Evolutionary conservation across 2,113 vertebrate species (phyloP).

Genomic region (Cettia cetti): DNA sequence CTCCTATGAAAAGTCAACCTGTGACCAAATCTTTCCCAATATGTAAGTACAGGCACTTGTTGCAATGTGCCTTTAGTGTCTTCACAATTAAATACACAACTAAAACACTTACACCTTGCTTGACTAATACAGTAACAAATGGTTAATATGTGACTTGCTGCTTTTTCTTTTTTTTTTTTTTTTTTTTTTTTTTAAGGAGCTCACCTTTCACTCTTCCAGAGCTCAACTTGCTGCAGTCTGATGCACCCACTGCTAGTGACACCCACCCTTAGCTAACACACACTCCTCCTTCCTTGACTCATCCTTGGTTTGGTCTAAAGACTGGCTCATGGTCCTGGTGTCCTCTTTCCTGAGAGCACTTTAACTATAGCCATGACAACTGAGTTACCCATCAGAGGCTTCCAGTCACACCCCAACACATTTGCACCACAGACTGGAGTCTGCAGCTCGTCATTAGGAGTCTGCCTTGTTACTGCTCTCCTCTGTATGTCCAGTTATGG

Average conservation of each 20-base stretch:
- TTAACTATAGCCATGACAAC: background rate
- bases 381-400: background rate
- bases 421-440: background rate
- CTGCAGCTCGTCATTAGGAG: background rate
- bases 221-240: background rate
- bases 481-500: background rate
- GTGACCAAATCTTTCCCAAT: background rate
- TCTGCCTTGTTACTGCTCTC: background rate
- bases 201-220: background rate
- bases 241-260: background rate
- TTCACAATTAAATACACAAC: background rate
- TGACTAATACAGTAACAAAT: background rate
- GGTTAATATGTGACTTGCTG: background rate
- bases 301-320: background rate
- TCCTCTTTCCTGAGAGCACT: background rate
- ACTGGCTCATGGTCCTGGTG: background rate
- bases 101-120: background rate
- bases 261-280: background rate
- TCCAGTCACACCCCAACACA: background rate
- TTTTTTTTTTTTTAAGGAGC: background rate
- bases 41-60: background rate
- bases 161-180: background rate
- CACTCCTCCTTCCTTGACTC: background rate
- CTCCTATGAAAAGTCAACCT: background rate
- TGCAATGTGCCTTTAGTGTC: background rate